phyloP scores from a whole-genome alignment of 2,113 vertebrate species.

The Tragelaphus strepsiceros region DNA sequence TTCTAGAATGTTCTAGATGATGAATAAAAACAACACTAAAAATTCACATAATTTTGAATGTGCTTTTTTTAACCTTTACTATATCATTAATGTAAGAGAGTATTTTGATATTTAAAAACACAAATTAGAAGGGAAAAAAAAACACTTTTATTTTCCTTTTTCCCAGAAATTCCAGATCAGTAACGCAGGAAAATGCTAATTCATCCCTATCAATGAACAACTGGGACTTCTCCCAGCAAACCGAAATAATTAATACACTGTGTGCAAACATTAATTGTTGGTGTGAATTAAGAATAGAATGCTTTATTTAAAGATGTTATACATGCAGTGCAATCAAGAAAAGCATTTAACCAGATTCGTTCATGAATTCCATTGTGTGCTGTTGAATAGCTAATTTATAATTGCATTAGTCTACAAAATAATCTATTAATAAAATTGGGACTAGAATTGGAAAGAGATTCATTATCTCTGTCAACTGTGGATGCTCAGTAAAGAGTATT shows the following conservation, averaged over 20 bases:
- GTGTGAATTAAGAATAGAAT: conserved; percentile 64
- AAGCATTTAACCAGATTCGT: conserved; percentile 44
- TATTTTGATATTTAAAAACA: neutral
- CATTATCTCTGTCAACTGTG: conserved; percentile 36
- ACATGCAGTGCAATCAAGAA: conserved; percentile 22
- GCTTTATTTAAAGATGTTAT: conserved; percentile 7
- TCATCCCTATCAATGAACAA: neutral
- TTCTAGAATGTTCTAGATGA: neutral
- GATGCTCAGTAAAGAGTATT: neutral
- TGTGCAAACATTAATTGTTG: conserved; percentile 59
- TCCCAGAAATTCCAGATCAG: neutral
- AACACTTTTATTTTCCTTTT: neutral
- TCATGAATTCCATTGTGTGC: conserved; percentile 30
- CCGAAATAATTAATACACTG: conserved; percentile 33
- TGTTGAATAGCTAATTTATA: conserved; percentile 62
- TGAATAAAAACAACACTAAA: neutral
- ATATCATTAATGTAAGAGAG: neutral
- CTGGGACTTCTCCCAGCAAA: neutral
- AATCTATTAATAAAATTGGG: conserved; percentile 67
- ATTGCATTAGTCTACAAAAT: conserved; percentile 50
- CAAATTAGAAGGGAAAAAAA: neutral
- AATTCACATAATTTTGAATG: neutral
- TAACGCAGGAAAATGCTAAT: neutral
- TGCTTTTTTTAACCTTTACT: neutral
- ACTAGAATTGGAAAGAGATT: conserved; percentile 42